Conservation (phyloP, 92 coral and sea anemone genomes). For the Porites divaricata region DNA sequence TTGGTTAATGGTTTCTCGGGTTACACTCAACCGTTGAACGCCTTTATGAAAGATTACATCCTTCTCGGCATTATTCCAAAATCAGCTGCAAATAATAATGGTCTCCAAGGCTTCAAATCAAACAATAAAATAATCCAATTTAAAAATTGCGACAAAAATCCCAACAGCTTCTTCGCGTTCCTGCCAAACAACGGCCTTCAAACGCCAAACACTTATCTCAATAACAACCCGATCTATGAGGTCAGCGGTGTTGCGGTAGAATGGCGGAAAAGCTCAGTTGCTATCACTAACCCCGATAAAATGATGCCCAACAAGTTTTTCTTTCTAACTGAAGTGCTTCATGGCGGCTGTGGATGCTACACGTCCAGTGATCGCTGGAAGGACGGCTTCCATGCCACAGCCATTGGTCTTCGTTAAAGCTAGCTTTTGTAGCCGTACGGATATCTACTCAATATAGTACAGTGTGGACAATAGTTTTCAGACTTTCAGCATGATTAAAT, state of each 20-base stretch:
- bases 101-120: conserved; percentile 59
- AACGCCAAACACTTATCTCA: neutral
- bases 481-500: too few species aligned
- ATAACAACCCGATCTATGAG: conserved; percentile 38
- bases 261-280: conserved; percentile 52
- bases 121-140: conserved; percentile 11
- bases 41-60: conserved; percentile 39
- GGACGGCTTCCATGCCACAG: conserved; percentile 31
- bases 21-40: conserved; percentile 43
- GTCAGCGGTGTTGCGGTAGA: conserved; percentile 51
- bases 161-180: conserved; percentile 63
- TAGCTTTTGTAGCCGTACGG: too few species aligned
- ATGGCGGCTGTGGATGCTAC: conserved; percentile 79
- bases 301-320: conserved; percentile 54
- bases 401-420: conserved; percentile 67
- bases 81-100: conserved; percentile 3
- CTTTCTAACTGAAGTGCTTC: conserved; percentile 73
- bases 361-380: conserved; percentile 77
- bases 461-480: too few species aligned
- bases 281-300: conserved; percentile 33
- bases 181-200: conserved; percentile 60
- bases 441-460: too few species aligned
- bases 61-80: conserved; percentile 56
- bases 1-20: conserved; percentile 38
- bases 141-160: too few species aligned